A percentile compares a stretch with the other conserved stretches of the same genome.
These are phyloP conservation scores for Rafetus swinhoei DNA, from an alignment of 2,113 vertebrate genomes.

Conservation along the genomic window DNA sequence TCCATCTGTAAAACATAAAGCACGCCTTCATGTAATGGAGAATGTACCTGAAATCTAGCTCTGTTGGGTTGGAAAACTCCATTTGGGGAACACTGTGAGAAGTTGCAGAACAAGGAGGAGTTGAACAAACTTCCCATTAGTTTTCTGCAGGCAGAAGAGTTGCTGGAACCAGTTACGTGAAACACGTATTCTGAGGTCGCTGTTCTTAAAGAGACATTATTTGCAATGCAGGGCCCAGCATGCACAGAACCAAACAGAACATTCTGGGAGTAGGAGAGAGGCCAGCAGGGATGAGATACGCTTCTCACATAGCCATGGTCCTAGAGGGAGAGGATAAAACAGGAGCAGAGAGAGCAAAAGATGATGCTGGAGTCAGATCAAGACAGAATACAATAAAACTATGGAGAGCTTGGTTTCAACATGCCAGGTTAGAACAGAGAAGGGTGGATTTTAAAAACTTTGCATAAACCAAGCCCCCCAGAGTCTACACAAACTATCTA, in stretches of 20 bases:
- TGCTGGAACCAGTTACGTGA: neutral
- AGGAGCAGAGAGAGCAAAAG: neutral
- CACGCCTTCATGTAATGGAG: neutral
- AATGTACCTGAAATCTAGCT: neutral
- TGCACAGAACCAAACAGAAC: neutral
- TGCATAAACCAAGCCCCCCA: neutral
- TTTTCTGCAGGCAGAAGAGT: neutral
- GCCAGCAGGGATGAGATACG: neutral
- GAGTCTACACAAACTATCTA: neutral
- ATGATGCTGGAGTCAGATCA: neutral
- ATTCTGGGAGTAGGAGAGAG: neutral
- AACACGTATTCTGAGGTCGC: neutral
- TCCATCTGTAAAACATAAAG: neutral
- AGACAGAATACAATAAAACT: neutral
- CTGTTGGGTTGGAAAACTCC: neutral
- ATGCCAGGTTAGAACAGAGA: neutral
- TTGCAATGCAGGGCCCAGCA: neutral
- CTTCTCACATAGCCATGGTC: neutral
- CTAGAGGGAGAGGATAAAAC: neutral
- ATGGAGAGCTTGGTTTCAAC: neutral
- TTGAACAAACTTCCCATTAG: neutral
- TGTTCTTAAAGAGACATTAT: neutral
- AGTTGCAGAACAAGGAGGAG: neutral
- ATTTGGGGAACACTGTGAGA: neutral
- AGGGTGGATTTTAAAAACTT: neutral